These are phyloP conservation scores for Saccopteryx leptura DNA, from an alignment of 2,113 vertebrate species.

Conservation along the genomic window DNA sequence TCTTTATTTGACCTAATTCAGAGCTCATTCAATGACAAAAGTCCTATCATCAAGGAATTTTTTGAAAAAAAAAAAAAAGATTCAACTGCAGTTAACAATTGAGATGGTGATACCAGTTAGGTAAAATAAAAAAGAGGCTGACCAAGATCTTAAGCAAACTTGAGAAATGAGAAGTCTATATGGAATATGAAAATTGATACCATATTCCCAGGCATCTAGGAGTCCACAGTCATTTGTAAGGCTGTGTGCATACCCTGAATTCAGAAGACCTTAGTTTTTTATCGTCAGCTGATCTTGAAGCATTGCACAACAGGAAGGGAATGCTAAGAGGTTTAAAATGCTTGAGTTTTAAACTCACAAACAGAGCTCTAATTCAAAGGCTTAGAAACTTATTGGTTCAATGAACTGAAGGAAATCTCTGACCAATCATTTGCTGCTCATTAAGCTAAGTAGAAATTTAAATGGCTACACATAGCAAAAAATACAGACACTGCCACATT, in stretches of 20 bases:
- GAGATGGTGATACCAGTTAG: not conserved
- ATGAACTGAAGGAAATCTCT: not conserved
- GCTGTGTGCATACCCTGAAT: not conserved
- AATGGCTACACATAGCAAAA: not conserved
- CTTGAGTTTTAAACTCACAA: not conserved
- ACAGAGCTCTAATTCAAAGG: not conserved
- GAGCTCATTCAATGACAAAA: not conserved
- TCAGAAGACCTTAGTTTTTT: not conserved
- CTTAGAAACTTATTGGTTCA: not conserved
- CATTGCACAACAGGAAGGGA: not conserved
- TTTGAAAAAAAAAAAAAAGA: not conserved
- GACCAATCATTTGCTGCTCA: not conserved
- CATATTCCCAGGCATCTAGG: not conserved
- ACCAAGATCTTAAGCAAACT: not conserved
- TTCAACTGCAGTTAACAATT: not conserved
- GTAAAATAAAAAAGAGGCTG: not conserved
- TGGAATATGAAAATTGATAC: not conserved
- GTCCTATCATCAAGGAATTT: not conserved
- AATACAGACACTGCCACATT: not conserved
- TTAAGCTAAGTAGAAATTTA: not conserved
- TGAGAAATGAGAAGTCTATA: not conserved
- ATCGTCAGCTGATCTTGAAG: not conserved
- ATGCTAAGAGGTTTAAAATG: not conserved
- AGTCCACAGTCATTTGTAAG: accelerated
- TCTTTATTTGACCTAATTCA: not conserved